Conservation (phyloP, 2,797 vertebrate genomes). For the Babyrousa celebensis region DNA sequence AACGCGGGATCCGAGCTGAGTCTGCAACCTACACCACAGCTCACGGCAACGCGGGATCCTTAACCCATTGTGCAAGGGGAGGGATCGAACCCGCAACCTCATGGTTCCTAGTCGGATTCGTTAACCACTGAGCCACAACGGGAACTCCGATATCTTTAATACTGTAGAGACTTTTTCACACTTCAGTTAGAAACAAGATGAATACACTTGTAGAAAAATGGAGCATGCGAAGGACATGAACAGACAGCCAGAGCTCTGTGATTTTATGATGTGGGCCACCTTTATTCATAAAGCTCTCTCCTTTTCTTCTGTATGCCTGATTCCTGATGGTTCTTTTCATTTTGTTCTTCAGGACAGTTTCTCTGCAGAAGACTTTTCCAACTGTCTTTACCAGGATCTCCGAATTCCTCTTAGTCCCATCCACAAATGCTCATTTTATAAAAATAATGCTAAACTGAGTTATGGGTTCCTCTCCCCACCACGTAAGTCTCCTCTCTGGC, state of each 20-base stretch:
- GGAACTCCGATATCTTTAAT: neutral
- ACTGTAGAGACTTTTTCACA: neutral
- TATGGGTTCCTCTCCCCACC: slow-evolving; percentile 94
- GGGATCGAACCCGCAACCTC: no score
- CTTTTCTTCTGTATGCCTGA: neutral
- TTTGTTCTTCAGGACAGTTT: slow-evolving; percentile 88
- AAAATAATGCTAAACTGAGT: slow-evolving; percentile 86
- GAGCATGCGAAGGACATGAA: neutral
- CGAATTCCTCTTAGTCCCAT: slow-evolving; percentile 90
- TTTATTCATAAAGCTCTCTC: neutral
- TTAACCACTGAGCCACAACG: no score
- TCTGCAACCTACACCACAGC: no score
- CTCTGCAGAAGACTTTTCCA: slow-evolving; percentile 81
- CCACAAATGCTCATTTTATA: slow-evolving; percentile 93
- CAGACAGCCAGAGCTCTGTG: fast-evolving
- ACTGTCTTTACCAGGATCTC: slow-evolving; percentile 94
- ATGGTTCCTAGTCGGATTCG: no score
- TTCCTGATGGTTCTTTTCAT: neutral
- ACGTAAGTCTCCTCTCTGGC: slow-evolving; percentile 89
- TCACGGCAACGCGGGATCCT: no score
- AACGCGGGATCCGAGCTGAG: no score
- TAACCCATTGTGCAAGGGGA: no score
- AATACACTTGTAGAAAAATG: neutral
- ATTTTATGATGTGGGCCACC: neutral
- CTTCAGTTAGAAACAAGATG: neutral